Conservation (phyloP, 1,140 invertebrate species). For the Eriosoma lanigerum region DNA sequence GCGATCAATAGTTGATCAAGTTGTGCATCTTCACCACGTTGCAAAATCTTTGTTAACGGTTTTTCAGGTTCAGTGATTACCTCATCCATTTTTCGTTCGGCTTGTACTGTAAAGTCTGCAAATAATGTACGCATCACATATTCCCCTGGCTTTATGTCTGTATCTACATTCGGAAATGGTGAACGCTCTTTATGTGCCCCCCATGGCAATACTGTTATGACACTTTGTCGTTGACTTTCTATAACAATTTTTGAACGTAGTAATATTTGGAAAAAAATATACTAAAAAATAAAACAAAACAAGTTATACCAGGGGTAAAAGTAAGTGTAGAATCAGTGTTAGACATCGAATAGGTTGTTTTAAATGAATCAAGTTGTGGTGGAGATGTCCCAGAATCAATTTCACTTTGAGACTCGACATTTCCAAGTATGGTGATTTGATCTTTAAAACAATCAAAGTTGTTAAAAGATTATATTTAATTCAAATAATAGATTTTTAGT, state of each 20-base stretch:
- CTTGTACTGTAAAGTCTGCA: conserved; percentile 88
- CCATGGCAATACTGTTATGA: conserved; percentile 70
- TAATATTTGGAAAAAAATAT: background rate
- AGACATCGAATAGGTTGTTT: background rate
- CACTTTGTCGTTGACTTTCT: conserved; percentile 54
- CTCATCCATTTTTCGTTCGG: conserved; percentile 92
- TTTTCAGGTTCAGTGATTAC: conserved; percentile 93
- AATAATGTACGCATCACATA: conserved; percentile 94
- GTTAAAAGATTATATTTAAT: background rate
- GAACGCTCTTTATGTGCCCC: conserved; percentile 75
- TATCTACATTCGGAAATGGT: conserved; percentile 64
- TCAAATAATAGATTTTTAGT: background rate
- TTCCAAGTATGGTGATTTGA: background rate
- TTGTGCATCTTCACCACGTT: conserved; percentile 90
- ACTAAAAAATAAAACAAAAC: background rate
- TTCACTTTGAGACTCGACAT: conserved; percentile 26
- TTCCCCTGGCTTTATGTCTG: conserved; percentile 81
- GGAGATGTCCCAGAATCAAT: conserved; percentile 10
- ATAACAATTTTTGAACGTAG: too few species aligned
- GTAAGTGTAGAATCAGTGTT: conserved; percentile 12
- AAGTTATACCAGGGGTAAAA: background rate
- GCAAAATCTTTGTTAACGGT: conserved; percentile 87
- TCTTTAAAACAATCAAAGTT: background rate
- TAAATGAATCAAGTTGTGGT: conserved; percentile 14
- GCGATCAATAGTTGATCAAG: conserved; percentile 94